These are phyloP conservation scores for Muraenolepis orangiensis DNA, from an alignment of 2,797 vertebrate genomes.

Conservation along the genomic window DNA sequence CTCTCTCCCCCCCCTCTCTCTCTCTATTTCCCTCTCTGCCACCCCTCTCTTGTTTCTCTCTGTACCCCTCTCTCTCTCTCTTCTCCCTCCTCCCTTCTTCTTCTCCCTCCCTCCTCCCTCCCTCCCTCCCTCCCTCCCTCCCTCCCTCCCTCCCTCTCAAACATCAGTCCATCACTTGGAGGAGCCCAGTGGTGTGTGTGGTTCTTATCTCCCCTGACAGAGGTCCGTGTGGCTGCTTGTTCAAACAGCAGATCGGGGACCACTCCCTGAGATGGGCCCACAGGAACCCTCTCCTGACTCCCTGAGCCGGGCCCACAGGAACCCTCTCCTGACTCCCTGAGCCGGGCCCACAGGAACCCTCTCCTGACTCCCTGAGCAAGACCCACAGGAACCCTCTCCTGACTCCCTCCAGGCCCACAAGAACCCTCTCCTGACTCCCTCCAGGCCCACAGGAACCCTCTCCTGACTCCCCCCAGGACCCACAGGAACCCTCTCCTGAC, in stretches of 20 bases:
- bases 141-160: conserved; percentile 7
- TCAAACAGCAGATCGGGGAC: conserved; percentile 62
- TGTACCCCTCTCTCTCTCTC: not conserved
- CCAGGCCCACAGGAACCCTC: no score
- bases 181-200: conserved; percentile 36
- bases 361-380: conserved; percentile 52
- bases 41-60: no score
- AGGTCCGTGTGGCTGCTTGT: conserved; percentile 57
- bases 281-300: conserved; percentile 62
- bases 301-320: no score
- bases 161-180: conserved; percentile 54
- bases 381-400: conserved; percentile 57
- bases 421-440: no score
- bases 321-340: conserved; percentile 17
- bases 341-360: conserved; percentile 58
- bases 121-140: conserved; percentile 21
- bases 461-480: conserved; percentile 34
- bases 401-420: no score
- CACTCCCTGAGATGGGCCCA: conserved; percentile 34
- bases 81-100: not conserved
- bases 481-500: conserved; percentile 60
- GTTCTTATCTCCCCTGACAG: conserved; percentile 68
- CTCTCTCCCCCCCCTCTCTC: no score
- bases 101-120: not conserved
- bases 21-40: not conserved